A percentile compares a stretch with the other conserved stretches of the same genome.
Conservation (phyloP, 1,140 invertebrate species). For the Ditylenchus dipsaci region DNA sequence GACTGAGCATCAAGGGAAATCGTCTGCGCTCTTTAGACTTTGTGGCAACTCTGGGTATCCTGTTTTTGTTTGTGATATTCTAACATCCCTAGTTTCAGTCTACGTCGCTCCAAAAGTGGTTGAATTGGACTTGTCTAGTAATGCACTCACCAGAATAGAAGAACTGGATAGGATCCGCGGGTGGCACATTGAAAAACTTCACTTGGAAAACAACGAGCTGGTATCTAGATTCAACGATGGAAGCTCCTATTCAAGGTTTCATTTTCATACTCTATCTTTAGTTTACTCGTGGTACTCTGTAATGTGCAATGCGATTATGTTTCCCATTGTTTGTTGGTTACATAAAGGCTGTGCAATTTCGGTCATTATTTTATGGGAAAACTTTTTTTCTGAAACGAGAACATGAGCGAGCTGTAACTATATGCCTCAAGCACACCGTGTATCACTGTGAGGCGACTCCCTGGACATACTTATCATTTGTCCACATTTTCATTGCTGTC, state of each 20-base stretch:
- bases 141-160: constrained; percentile 29
- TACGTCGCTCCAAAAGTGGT: constrained; percentile 32
- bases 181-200: constrained; percentile 32
- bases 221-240: constrained; percentile 14
- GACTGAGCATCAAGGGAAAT: constrained; percentile 35
- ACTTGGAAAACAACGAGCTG: constrained; percentile 38
- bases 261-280: background rate
- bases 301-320: background rate
- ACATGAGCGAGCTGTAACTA: no score
- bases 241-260: constrained; percentile 20
- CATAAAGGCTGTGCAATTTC: no score
- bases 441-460: no score
- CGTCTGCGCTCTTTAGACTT: constrained; percentile 25
- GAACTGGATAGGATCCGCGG: constrained; percentile 20
- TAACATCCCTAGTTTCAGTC: background rate
- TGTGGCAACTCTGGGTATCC: constrained; percentile 6
- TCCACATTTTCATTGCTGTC: background rate
- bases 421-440: no score
- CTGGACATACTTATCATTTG: background rate
- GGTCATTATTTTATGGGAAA: no score
- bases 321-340: background rate
- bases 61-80: no score
- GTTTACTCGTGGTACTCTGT: background rate
- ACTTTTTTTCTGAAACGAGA: no score
- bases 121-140: constrained; percentile 36